Evolutionary conservation across 2,888 invertebrate genomes (phyloP).

Genomic region (Eudemis profundana): DNA sequence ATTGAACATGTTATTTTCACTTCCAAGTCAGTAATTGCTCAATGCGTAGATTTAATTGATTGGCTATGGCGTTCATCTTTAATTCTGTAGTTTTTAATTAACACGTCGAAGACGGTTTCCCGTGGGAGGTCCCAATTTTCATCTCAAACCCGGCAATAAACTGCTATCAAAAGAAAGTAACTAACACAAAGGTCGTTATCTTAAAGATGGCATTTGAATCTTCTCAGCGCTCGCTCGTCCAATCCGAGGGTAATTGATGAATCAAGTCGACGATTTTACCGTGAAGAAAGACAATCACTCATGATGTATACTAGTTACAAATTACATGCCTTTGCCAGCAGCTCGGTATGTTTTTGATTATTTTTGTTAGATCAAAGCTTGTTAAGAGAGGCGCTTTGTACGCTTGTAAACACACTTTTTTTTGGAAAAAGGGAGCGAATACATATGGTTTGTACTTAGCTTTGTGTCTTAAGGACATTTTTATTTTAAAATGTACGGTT

Average conservation of each 20-base stretch:
- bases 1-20: constrained; percentile 9
- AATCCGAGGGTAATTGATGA: constrained; percentile 57
- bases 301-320: constrained; percentile 38
- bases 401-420: constrained; percentile 6
- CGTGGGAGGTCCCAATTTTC: constrained; percentile 28
- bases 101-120: constrained; percentile 15
- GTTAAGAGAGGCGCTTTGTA: constrained; percentile 22
- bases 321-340: constrained; percentile 39
- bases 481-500: no score
- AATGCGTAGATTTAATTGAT: constrained; percentile 9
- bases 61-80: background rate
- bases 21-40: background rate
- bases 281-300: constrained; percentile 51
- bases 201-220: constrained; percentile 42
- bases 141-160: constrained; percentile 27
- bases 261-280: constrained; percentile 55
- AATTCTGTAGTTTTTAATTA: constrained; percentile 3
- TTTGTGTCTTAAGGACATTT: background rate
- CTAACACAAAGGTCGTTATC: constrained; percentile 38
- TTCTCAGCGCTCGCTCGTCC: constrained; percentile 46
- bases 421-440: constrained; percentile 6
- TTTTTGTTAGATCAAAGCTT: constrained; percentile 41
- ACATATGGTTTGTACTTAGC: background rate
- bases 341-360: constrained; percentile 33
- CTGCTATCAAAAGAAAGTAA: constrained; percentile 39